These are phyloP conservation scores for Python bivittatus DNA, from an alignment of 2,113 vertebrate genomes.

Conservation along the genomic window DNA sequence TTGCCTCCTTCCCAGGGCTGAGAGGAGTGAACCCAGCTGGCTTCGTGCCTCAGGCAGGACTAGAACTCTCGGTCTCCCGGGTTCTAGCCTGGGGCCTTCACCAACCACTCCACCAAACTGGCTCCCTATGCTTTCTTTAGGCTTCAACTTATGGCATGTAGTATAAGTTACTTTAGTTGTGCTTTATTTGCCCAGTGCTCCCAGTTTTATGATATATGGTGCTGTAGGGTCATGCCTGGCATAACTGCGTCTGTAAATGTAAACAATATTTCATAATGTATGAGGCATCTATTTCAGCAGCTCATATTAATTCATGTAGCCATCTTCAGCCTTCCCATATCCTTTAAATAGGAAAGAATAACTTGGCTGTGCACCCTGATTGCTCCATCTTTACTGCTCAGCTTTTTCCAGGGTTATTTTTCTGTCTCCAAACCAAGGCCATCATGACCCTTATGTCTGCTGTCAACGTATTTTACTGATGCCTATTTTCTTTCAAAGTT, in stretches of 20 bases:
- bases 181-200: neutral
- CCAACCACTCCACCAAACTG: neutral
- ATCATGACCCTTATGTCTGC: neutral
- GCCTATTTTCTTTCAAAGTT: neutral
- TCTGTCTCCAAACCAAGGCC: neutral
- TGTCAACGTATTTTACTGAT: neutral
- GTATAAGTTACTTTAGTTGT: neutral
- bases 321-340: slow-evolving; percentile 16
- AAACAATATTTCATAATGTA: slow-evolving; percentile 32
- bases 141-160: neutral
- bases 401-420: neutral
- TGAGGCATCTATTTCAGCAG: slow-evolving; percentile 27
- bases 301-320: neutral
- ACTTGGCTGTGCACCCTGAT: slow-evolving; percentile 9
- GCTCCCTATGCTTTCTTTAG: neutral
- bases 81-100: neutral
- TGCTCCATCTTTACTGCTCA: neutral
- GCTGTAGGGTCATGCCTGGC: slow-evolving; percentile 20
- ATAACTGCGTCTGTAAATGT: slow-evolving; percentile 13
- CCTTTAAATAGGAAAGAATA: slow-evolving; percentile 22
- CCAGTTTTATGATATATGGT: neutral
- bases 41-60: neutral
- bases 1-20: neutral
- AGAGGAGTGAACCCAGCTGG: neutral
- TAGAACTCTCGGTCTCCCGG: neutral